A percentile compares a stretch with the other conserved stretches of the same genome.
Conservation (phyloP, 2,888 invertebrate genomes). For the Dichetophora obliterata region DNA sequence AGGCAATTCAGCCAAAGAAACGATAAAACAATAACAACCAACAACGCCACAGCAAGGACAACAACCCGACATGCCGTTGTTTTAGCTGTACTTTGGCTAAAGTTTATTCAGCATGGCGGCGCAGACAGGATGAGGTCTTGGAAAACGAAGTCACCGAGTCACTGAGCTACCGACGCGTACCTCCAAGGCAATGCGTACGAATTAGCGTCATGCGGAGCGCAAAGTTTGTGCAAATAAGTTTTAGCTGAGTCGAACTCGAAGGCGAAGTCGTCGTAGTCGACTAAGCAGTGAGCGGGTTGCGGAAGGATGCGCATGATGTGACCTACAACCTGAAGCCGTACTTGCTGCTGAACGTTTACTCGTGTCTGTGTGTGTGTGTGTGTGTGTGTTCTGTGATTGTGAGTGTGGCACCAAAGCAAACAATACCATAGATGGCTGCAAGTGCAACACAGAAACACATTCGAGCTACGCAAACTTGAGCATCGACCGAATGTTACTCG, state of each 20-base stretch:
- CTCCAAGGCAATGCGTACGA: background rate
- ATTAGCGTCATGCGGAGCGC: constrained; percentile 9
- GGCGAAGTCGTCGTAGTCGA: background rate
- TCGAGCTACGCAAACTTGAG: background rate
- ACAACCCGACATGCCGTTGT: no score
- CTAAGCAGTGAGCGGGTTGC: no score
- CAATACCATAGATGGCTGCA: background rate
- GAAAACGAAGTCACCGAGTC: background rate
- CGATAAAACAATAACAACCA: no score
- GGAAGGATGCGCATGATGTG: no score
- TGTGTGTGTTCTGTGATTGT: background rate
- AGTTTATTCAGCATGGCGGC: no score
- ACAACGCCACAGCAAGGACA: no score
- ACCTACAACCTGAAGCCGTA: background rate
- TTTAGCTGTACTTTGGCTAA: no score
- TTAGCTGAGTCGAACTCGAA: constrained; percentile 13
- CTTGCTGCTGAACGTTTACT: background rate
- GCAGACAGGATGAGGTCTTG: no score
- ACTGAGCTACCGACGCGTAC: background rate
- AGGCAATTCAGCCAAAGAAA: no score
- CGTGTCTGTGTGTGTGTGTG: background rate
- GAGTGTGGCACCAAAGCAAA: background rate
- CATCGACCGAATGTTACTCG: background rate
- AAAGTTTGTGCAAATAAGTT: constrained; percentile 28
- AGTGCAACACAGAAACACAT: background rate